Conservation (phyloP, 2,113 vertebrate species). For the Larimichthys crocea region DNA sequence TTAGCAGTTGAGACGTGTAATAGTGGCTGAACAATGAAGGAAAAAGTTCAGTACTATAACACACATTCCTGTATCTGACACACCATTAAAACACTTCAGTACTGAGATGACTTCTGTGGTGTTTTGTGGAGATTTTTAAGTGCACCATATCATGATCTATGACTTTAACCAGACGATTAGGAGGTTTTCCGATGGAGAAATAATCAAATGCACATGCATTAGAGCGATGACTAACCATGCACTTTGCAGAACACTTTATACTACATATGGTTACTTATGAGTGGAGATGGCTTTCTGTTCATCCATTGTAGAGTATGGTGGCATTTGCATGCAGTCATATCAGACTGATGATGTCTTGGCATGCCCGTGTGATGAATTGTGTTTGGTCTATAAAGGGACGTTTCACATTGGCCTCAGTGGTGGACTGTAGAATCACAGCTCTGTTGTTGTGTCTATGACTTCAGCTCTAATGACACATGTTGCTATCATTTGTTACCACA, state of each 20-base stretch:
- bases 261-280: background rate
- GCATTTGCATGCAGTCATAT: conserved; percentile 5
- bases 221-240: background rate
- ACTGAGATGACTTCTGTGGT: too few species aligned
- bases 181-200: too few species aligned
- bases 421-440: conserved; percentile 32
- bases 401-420: conserved; percentile 29
- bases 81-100: too few species aligned
- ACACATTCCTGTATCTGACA: too few species aligned
- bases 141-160: too few species aligned
- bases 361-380: conserved; percentile 56
- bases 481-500: conserved; percentile 33
- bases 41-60: background rate
- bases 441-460: conserved; percentile 74
- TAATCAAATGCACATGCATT: conserved; percentile 4
- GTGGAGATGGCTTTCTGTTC: background rate
- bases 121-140: too few species aligned
- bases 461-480: conserved; percentile 40
- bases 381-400: conserved; percentile 65
- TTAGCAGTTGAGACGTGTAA: background rate
- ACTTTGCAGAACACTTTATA: background rate
- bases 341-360: background rate
- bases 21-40: too few species aligned
- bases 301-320: background rate
- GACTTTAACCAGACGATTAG: too few species aligned